phyloP scores from a whole-genome alignment of 2,797 vertebrate genomes.

The Pangasius krempfi region DNA sequence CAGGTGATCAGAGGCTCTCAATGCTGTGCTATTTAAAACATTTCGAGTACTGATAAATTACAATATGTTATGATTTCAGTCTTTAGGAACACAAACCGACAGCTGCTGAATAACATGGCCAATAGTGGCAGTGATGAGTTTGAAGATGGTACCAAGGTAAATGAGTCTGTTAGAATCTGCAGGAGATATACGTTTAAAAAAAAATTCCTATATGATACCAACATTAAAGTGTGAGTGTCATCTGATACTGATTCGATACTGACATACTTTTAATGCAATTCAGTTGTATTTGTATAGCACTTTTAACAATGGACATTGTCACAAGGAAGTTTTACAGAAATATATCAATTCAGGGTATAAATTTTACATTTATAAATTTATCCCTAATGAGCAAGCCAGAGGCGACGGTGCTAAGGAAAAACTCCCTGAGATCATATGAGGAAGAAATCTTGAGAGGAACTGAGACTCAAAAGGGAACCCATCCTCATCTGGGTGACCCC shows the following conservation, averaged over 20 bases:
- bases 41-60: background rate
- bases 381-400: no score
- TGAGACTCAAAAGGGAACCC: no score
- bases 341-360: no score
- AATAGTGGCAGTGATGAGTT: conserved; percentile 78
- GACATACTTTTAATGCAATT: no score
- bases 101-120: conserved; percentile 71
- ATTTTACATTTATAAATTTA: no score
- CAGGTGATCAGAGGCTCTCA: conserved; percentile 57
- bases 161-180: background rate
- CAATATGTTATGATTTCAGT: conserved; percentile 47
- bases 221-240: background rate
- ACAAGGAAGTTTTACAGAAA: no score
- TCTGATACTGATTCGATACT: background rate
- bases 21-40: background rate
- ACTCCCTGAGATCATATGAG: no score
- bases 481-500: no score
- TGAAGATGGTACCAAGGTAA: conserved; percentile 75
- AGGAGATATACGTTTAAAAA: background rate
- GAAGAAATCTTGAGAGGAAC: no score
- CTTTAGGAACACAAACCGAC: conserved; percentile 59
- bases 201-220: background rate
- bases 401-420: no score
- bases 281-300: no score
- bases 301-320: no score